phyloP scores from a whole-genome alignment of 2,797 vertebrate genomes.

The Acanthornis magna region DNA sequence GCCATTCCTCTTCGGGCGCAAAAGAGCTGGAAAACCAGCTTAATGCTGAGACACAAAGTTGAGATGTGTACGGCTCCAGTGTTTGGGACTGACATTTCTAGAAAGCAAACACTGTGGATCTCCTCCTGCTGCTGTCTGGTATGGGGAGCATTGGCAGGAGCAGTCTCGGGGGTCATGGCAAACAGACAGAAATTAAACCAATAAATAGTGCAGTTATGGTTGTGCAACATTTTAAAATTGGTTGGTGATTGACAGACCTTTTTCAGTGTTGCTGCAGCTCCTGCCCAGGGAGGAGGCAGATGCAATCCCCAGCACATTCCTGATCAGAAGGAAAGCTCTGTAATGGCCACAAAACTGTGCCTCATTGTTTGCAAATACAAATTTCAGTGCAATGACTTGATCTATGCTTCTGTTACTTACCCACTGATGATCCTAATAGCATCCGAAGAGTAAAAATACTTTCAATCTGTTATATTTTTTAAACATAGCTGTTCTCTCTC shows the following conservation, averaged over 20 bases:
- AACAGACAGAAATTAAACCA: neutral
- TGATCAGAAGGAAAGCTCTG: neutral
- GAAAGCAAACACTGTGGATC: neutral
- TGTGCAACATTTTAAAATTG: neutral
- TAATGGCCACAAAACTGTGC: rapidly evolving
- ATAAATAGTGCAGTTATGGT: neutral
- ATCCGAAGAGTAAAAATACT: neutral
- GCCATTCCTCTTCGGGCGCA: neutral
- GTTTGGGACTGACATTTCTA: neutral
- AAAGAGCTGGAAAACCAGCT: neutral
- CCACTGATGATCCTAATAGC: neutral
- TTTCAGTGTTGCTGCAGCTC: neutral
- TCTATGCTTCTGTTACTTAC: neutral
- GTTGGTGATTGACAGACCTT: neutral
- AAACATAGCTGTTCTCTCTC: neutral
- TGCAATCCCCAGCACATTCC: rapidly evolving
- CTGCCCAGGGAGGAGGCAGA: neutral
- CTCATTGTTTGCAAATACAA: neutral
- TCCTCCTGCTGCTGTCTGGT: neutral
- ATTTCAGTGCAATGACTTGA: neutral
- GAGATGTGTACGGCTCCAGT: rapidly evolving
- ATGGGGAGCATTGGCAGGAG: neutral
- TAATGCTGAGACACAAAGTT: neutral
- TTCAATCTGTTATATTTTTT: neutral
- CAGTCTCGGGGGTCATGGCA: neutral